These are phyloP conservation scores for Hofmannophila pseudospretella DNA, from an alignment of 2,888 invertebrate genomes.

Conservation along the genomic window DNA sequence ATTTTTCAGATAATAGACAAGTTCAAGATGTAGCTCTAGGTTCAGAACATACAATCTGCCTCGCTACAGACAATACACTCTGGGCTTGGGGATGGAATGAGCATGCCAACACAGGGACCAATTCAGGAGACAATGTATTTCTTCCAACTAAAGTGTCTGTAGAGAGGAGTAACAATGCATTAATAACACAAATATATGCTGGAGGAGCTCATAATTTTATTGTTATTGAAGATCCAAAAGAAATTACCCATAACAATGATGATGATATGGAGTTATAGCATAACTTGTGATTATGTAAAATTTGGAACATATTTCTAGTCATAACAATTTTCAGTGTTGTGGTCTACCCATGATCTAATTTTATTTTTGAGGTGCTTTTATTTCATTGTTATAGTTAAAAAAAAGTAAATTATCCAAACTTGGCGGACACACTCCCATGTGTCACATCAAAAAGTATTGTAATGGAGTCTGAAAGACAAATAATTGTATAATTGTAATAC, in stretches of 20 bases:
- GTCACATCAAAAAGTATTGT: no score
- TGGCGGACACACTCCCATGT: no score
- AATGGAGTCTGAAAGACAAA: no score
- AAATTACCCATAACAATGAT: neutral
- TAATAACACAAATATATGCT: conserved; percentile 50
- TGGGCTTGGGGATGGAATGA: conserved; percentile 95
- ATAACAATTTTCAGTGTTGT: conserved; percentile 1
- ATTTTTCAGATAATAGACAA: conserved; percentile 57
- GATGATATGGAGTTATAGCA: neutral
- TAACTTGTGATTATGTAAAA: neutral
- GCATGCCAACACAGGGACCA: conserved; percentile 89
- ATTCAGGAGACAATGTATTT: conserved; percentile 38
- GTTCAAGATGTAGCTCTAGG: conserved; percentile 81
- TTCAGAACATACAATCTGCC: conserved; percentile 87
- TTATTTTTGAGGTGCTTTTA: neutral
- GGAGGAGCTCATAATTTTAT: conserved; percentile 70
- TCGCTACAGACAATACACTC: conserved; percentile 80
- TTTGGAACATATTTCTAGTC: conserved; percentile 6
- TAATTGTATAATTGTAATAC: no score
- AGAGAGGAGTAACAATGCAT: conserved; percentile 23
- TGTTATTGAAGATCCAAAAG: conserved; percentile 27
- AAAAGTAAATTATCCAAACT: neutral
- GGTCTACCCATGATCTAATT: no score
- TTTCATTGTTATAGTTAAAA: neutral
- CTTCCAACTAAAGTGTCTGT: conserved; percentile 48